These are phyloP conservation scores for Ormyrus thymus DNA, from an alignment of 2,888 invertebrate species.

Conservation along the genomic window DNA sequence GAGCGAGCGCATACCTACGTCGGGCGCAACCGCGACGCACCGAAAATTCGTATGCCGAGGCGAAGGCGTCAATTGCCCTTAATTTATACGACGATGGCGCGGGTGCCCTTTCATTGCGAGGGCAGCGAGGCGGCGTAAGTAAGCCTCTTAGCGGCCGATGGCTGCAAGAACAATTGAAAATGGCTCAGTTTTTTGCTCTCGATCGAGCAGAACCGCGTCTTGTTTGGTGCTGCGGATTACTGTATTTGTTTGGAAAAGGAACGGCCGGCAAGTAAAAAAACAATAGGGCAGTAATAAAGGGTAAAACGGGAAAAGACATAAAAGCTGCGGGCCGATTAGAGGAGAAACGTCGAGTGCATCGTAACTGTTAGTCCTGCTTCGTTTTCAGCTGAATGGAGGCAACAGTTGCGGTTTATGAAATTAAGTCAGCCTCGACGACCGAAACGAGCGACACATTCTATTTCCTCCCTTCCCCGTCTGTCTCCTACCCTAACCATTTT, in stretches of 20 bases:
- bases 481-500: neutral
- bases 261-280: neutral
- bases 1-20: too few relatives aligned
- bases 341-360: slow-evolving; percentile 62
- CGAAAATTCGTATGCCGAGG: slow-evolving; percentile 32
- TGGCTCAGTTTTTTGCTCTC: neutral
- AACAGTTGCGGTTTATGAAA: slow-evolving; percentile 75
- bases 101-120: slow-evolving; percentile 5
- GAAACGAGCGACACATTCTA: slow-evolving; percentile 64
- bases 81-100: neutral
- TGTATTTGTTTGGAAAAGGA: slow-evolving; percentile 24
- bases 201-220: too few relatives aligned
- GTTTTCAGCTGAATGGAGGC: slow-evolving; percentile 71
- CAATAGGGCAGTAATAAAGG: slow-evolving; percentile 38
- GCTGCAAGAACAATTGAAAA: neutral
- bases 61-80: slow-evolving; percentile 37
- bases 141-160: too few relatives aligned
- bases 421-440: slow-evolving; percentile 70
- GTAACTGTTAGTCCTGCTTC: slow-evolving; percentile 70
- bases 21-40: neutral
- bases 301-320: slow-evolving; percentile 26
- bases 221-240: slow-evolving; percentile 3
- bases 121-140: neutral
- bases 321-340: slow-evolving; percentile 56
- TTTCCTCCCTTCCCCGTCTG: slow-evolving; percentile 51